Conservation (phyloP, 1,140 invertebrate species). For the Idris sp. region DNA sequence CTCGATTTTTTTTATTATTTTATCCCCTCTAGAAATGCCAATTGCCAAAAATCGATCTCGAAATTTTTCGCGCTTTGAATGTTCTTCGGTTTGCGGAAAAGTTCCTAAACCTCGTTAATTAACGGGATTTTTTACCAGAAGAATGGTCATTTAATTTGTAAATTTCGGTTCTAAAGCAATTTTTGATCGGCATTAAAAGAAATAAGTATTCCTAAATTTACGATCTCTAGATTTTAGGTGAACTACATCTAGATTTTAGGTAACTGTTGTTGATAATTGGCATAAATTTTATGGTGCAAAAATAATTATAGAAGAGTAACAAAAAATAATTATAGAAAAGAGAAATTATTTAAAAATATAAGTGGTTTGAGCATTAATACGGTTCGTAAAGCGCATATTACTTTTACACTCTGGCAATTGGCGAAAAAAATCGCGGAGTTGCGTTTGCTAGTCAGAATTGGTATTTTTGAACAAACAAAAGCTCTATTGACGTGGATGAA, state of each 20-base stretch:
- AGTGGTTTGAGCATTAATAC: constrained; percentile 39
- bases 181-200: too few species aligned
- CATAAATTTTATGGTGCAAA: constrained; percentile 35
- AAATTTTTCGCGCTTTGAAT: constrained; percentile 40
- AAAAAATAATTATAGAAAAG: too few species aligned
- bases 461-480: constrained; percentile 65
- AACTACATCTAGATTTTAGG: too few species aligned
- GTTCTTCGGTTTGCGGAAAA: constrained; percentile 51
- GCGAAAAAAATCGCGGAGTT: constrained; percentile 61
- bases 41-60: constrained; percentile 56
- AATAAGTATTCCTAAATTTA: too few species aligned
- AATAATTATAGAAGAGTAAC: too few species aligned
- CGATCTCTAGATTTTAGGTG: too few species aligned
- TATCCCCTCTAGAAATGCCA: constrained; percentile 31
- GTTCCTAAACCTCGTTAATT: constrained; percentile 53
- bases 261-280: constrained; percentile 13
- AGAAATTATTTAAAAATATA: constrained; percentile 20
- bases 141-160: not conserved
- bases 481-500: constrained; percentile 21
- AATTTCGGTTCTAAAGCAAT: too few species aligned
- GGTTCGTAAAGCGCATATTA: constrained; percentile 28
- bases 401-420: constrained; percentile 58
- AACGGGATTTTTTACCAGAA: constrained; percentile 41
- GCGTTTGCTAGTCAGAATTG: constrained; percentile 78
- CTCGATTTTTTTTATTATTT: constrained; percentile 30